Base-by-base conservation (phyloP, 2,797 vertebrate genomes). In the Morelia viridis region DNA sequence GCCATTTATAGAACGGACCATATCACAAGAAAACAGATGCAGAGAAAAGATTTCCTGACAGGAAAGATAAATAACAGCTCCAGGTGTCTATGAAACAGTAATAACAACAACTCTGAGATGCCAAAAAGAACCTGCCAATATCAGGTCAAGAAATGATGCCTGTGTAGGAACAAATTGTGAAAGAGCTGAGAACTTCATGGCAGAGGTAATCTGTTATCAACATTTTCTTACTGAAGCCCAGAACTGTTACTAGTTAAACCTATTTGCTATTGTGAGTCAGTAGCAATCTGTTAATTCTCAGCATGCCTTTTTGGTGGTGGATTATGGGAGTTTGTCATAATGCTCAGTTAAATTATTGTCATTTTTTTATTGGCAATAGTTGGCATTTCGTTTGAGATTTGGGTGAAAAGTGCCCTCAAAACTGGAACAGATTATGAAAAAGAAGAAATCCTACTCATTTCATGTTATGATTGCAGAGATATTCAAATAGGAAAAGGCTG, bases 401-500 rank as follows among this genome's bases (percentile, higher is more conserved):
- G 28, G 56, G 17, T 88, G 92, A 61, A 87, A 22, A 12, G 41
- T 90, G 76, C 41, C 88, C 64, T 93, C 91, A 85, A 26, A 61
- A 64, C 19, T n/a, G 64, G 80, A 71, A 13, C 19, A 50, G 68
- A 92, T 64, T 62, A 57, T 88, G 89, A 46, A 91, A 87, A 80
- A n/a, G 28, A 57, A 61, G 7, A 93, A 91, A 68, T 41, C 56
- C 62, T 1, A 90, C 41, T 84, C 1, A 84, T 93, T 94, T 95
- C 65, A 92, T 87, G 88, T 93, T 91, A 93, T 92, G 92, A 97
- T 95, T 93, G 94, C 94, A 94, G 91, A 64, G 13, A 76, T 46
- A 8, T 91, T 91, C 93, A 94, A 95, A 93, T 83, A 85, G 11
- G 87, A 95, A 90, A 93, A 62, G 68, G 88, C 31, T 41, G 92